Conservation (phyloP, 2,797 vertebrate genomes). For the Melanotaenia maccullochi region DNA sequence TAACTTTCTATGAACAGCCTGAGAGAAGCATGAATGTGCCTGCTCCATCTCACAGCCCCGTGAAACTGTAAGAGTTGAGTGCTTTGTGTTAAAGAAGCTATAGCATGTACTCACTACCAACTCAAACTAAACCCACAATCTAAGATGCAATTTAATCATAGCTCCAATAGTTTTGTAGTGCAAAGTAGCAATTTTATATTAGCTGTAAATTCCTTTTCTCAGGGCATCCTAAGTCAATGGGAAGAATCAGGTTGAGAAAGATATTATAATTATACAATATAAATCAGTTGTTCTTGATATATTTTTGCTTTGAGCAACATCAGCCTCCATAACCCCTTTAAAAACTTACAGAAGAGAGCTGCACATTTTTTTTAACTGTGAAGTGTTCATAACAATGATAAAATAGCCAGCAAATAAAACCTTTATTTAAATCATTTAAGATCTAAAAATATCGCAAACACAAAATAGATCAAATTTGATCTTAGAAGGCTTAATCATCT, state of each 20-base stretch:
- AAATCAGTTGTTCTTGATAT: background rate
- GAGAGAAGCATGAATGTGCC: slow-evolving; percentile 1
- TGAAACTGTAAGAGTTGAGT: background rate
- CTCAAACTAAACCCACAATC: slow-evolving; percentile 3
- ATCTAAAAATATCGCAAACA: background rate
- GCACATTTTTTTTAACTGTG: background rate
- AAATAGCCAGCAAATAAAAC: background rate
- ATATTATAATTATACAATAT: background rate
- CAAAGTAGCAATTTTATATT: background rate
- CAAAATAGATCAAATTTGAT: slow-evolving; percentile 7
- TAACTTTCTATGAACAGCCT: background rate
- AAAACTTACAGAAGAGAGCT: background rate
- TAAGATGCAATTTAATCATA: background rate
- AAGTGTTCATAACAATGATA: background rate
- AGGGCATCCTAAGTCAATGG: background rate
- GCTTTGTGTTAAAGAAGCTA: background rate
- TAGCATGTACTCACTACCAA: background rate
- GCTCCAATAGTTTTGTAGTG: background rate
- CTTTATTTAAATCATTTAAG: background rate
- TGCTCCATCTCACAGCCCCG: background rate
- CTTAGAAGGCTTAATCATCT: slow-evolving; percentile 1
- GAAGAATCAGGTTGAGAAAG: background rate
- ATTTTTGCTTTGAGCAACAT: background rate
- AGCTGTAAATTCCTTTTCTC: background rate
- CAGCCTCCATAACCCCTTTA: background rate